Evolutionary conservation across 2,797 vertebrate genomes (phyloP).

Genomic region (Nannoperca australis): DNA sequence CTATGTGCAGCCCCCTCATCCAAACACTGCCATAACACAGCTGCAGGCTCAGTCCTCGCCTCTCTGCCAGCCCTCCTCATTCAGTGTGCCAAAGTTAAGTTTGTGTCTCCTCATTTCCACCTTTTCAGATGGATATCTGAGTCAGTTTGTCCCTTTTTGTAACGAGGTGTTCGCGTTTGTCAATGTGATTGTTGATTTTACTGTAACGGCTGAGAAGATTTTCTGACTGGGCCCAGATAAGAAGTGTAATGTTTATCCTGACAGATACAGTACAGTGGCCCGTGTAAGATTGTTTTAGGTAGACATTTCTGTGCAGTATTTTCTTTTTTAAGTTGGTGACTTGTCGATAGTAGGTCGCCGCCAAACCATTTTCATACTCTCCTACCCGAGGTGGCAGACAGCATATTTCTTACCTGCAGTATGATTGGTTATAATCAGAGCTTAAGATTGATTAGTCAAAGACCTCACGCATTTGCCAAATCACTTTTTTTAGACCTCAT

Average conservation of each 20-base stretch:
- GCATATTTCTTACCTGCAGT: conserved; percentile 40
- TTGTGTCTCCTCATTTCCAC: conserved; percentile 69
- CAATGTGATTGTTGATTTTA: conserved; percentile 66
- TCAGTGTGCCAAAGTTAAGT: conserved; percentile 87
- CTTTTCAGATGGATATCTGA: conserved; percentile 51
- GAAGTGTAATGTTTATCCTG: conserved; percentile 46
- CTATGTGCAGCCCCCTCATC: conserved; percentile 50
- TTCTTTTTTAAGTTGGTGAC: conserved; percentile 52
- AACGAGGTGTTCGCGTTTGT: conserved; percentile 64
- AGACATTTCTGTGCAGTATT: conserved; percentile 51
- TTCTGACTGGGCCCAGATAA: conserved; percentile 46
- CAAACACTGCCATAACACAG: conserved; percentile 72
- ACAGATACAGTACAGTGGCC: conserved; percentile 38
- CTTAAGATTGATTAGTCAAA: conserved; percentile 37
- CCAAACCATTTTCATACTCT: conserved; percentile 57
- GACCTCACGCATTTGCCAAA: conserved; percentile 74
- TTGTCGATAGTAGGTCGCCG: conserved; percentile 45
- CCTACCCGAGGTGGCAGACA: conserved; percentile 35
- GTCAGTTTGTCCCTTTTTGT: conserved; percentile 55
- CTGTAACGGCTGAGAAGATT: conserved; percentile 56
- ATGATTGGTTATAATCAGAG: conserved; percentile 34
- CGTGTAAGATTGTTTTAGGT: conserved; percentile 52
- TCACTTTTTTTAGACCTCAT: conserved; percentile 45
- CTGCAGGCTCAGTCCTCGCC: conserved; percentile 59
- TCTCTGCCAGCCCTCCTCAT: conserved; percentile 73